Conservation (phyloP, 2,888 invertebrate species). For the Megalurothrips usitatus region DNA sequence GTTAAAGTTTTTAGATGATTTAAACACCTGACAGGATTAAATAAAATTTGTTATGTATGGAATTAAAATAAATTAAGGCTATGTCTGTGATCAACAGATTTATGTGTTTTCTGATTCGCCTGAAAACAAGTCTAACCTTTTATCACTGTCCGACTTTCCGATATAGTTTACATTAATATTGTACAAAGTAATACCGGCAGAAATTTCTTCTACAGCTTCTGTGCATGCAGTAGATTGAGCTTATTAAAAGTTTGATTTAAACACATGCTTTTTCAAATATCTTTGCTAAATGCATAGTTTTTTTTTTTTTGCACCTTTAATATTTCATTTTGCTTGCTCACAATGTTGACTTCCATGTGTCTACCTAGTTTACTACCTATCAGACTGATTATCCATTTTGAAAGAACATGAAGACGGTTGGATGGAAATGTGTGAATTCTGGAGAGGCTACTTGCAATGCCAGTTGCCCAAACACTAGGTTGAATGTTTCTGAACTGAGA, state of each 20-base stretch:
- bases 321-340: constrained; percentile 29
- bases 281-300: background rate
- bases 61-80: constrained; percentile 27
- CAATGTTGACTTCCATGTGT: constrained; percentile 3
- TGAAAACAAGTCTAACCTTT: background rate
- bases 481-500: background rate
- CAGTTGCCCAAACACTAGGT: background rate
- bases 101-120: constrained; percentile 14
- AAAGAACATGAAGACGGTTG: background rate
- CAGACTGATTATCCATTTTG: no score
- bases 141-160: no score
- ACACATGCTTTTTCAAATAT: no score
- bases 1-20: constrained; percentile 4
- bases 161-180: no score
- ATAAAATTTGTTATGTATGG: constrained; percentile 15
- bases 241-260: no score
- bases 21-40: constrained; percentile 17
- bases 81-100: constrained; percentile 26
- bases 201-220: no score
- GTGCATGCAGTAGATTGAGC: no score
- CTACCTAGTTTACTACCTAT: constrained; percentile 12
- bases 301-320: constrained; percentile 3
- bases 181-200: no score
- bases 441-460: background rate
- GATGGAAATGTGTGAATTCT: constrained; percentile 4